Evolutionary conservation across 2,113 vertebrate species (phyloP).

Genomic region (Nyctereutes procyonoides): DNA sequence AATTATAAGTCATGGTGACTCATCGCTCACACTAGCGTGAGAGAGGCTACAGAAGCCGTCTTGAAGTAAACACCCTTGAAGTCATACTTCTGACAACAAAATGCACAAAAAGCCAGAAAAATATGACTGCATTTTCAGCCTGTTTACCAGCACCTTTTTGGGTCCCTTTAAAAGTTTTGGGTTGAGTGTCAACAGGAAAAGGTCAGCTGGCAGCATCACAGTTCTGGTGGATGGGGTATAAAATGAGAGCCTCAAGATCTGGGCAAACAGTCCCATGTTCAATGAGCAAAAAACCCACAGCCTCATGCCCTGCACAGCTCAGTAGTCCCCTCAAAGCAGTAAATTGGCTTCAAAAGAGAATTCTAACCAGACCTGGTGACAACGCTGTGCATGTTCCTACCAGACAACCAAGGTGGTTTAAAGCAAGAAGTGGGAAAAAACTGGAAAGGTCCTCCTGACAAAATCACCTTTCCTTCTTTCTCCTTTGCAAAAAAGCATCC

Average conservation of each 20-base stretch:
- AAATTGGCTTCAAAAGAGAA: not conserved
- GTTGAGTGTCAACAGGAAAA: not conserved
- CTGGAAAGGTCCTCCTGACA: not conserved
- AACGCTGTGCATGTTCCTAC: not conserved
- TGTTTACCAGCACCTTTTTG: not conserved
- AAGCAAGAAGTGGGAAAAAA: not conserved
- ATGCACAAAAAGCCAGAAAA: not conserved
- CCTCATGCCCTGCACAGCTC: not conserved
- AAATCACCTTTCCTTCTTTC: not conserved
- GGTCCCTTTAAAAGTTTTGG: not conserved
- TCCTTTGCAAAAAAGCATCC: not conserved
- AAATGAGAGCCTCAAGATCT: not conserved
- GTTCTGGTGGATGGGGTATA: not conserved
- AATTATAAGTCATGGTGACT: not conserved
- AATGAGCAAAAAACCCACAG: not conserved
- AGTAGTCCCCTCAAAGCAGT: conserved; percentile 28
- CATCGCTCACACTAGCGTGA: not conserved
- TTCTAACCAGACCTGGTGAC: not conserved
- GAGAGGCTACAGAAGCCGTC: not conserved
- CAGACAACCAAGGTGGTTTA: not conserved
- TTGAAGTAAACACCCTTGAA: not conserved
- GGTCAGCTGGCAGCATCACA: not conserved
- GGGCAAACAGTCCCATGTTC: not conserved
- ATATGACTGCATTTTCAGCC: not conserved
- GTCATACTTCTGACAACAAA: not conserved